These are phyloP conservation scores for Rallus limicola DNA, from an alignment of 2,113 vertebrate species.

Conservation along the genomic window DNA sequence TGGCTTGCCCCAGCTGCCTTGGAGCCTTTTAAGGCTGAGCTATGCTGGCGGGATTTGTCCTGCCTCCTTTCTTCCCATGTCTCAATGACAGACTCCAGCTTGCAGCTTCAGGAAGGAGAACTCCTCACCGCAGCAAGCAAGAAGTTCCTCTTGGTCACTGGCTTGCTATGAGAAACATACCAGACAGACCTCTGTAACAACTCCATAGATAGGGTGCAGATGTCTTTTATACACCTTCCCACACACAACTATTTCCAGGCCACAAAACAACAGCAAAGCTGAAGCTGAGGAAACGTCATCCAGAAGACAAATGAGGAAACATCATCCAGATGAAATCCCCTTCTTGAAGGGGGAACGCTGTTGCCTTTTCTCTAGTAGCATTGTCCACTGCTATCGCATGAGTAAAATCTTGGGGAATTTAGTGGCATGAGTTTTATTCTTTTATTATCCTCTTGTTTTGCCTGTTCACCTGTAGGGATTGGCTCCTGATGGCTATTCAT, in stretches of 20 bases:
- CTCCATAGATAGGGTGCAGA: neutral
- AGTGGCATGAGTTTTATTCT: neutral
- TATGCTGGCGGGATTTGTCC: accelerated
- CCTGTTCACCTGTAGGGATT: neutral
- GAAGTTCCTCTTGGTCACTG: neutral
- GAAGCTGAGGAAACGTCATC: neutral
- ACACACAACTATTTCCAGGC: neutral
- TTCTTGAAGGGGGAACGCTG: neutral
- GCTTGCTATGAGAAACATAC: neutral
- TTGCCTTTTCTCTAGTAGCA: neutral
- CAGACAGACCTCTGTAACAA: too few species aligned
- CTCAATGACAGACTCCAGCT: neutral
- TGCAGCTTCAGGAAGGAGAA: neutral
- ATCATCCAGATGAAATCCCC: neutral
- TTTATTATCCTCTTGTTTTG: neutral
- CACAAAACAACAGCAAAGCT: neutral
- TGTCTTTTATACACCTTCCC: neutral
- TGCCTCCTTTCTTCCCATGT: neutral
- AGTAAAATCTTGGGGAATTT: neutral
- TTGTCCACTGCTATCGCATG: neutral
- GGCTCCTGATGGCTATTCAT: neutral
- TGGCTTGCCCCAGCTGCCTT: neutral
- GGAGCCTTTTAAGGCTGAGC: neutral
- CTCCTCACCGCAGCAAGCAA: too few species aligned
- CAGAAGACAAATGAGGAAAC: neutral